phyloP scores from a whole-genome alignment of 2,888 invertebrate genomes.

The Xestia ashworthii region DNA sequence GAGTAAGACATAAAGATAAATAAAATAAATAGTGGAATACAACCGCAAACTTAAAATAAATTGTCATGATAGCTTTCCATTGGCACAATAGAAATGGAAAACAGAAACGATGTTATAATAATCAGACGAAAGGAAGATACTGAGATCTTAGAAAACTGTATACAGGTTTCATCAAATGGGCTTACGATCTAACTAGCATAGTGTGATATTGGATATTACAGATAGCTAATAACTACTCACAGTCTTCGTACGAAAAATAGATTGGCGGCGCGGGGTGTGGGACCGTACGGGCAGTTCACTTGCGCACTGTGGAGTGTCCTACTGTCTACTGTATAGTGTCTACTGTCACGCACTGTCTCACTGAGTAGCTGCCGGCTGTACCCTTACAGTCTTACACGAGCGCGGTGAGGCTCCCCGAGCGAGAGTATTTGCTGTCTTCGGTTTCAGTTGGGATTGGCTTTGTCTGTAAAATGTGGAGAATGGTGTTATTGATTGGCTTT shows the following conservation, averaged over 20 bases:
- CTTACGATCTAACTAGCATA: constrained; percentile 73
- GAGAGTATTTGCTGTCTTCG: constrained; percentile 80
- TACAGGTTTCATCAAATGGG: constrained; percentile 80
- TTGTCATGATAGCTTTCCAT: constrained; percentile 86
- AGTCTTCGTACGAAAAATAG: constrained; percentile 79
- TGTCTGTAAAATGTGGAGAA: constrained; percentile 72
- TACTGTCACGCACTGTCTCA: constrained; percentile 67
- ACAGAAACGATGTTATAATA: constrained; percentile 69
- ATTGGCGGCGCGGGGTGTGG: constrained; percentile 72
- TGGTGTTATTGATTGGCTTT: constrained; percentile 11
- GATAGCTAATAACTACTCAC: constrained; percentile 81
- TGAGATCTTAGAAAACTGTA: constrained; percentile 89
- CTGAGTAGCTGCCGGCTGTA: constrained; percentile 61
- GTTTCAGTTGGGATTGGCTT: constrained; percentile 73
- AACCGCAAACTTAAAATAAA: constrained; percentile 74
- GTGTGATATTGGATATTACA: constrained; percentile 76
- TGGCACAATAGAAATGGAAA: constrained; percentile 85
- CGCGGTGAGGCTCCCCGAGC: constrained; percentile 85
- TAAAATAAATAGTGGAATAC: constrained; percentile 82
- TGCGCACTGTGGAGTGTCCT: constrained; percentile 49
- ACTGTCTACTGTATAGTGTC: constrained; percentile 49
- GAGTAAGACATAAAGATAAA: constrained; percentile 66
- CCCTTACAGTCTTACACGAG: constrained; percentile 78
- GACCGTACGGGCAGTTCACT: constrained; percentile 27
- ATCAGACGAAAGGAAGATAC: constrained; percentile 77